Evolutionary conservation across 2,888 invertebrate genomes (phyloP).

Genomic region (Seira sanloemensis): DNA sequence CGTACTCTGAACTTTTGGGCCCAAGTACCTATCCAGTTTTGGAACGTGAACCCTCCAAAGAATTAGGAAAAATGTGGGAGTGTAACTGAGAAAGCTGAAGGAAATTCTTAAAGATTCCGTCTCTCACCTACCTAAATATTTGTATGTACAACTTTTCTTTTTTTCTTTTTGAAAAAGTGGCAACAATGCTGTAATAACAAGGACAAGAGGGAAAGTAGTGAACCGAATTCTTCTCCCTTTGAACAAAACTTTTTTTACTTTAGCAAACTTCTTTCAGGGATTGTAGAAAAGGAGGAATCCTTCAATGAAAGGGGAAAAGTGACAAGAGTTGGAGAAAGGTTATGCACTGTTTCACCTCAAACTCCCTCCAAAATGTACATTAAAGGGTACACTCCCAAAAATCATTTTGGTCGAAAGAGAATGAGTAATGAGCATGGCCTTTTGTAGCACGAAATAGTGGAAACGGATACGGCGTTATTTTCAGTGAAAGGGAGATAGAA

Average conservation of each 20-base stretch:
- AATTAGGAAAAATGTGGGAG: not conserved
- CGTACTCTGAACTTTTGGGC: not conserved
- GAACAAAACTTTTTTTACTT: not conserved
- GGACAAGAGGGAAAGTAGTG: not conserved
- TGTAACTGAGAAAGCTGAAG: not conserved
- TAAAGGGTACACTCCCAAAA: not conserved
- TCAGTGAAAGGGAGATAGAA: not conserved
- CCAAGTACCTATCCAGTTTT: not conserved
- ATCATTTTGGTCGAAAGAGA: conserved; percentile 53
- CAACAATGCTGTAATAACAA: not conserved
- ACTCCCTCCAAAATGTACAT: not conserved
- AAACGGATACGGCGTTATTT: not conserved
- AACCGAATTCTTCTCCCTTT: not conserved
- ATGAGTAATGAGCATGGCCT: conserved; percentile 61
- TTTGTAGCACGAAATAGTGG: conserved; percentile 10
- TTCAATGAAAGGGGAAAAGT: not conserved
- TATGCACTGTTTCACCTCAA: not conserved
- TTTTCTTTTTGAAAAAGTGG: not conserved
- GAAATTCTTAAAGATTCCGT: not conserved
- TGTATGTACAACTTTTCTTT: not conserved
- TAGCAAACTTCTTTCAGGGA: not conserved
- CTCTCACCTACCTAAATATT: not conserved
- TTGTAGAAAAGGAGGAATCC: not conserved
- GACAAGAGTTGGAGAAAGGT: not conserved
- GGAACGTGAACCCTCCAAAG: conserved; percentile 3